Percentiles rank a stretch among this genome's conserved stretches.
phyloP scores from a whole-genome alignment of 2,888 invertebrate genomes.

The Lobophora halterata region DNA sequence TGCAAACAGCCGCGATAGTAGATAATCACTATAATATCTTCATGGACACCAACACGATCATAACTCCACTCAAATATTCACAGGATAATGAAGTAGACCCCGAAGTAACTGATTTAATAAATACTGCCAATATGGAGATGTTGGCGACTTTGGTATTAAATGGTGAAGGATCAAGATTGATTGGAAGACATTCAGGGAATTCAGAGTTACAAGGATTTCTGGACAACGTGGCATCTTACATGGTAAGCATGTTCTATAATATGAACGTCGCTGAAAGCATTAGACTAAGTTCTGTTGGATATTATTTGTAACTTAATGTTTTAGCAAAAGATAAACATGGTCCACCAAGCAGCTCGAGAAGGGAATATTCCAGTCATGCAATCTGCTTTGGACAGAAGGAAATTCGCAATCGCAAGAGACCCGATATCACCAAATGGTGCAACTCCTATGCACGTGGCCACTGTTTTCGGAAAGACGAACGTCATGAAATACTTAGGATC shows the following conservation, averaged over 20 bases:
- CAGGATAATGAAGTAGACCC: slow-evolving; percentile 81
- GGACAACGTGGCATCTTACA: slow-evolving; percentile 92
- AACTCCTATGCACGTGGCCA: slow-evolving; percentile 92
- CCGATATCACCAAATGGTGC: slow-evolving; percentile 90
- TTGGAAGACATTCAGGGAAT: slow-evolving; percentile 85
- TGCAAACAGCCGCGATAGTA: slow-evolving; percentile 55
- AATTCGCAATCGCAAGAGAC: slow-evolving; percentile 94
- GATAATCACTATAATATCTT: slow-evolving; percentile 22
- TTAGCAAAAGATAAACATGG: slow-evolving; percentile 93
- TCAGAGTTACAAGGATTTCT: slow-evolving; percentile 92
- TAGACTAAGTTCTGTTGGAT: neutral
- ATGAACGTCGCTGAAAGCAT: neutral
- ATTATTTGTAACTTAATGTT: slow-evolving; percentile 3
- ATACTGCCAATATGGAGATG: slow-evolving; percentile 92
- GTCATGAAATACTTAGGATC: slow-evolving; percentile 84
- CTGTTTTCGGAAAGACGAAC: slow-evolving; percentile 91
- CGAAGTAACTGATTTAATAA: slow-evolving; percentile 84
- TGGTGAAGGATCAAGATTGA: slow-evolving; percentile 90
- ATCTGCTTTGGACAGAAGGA: slow-evolving; percentile 91
- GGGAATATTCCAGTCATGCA: slow-evolving; percentile 93
- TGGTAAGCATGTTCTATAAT: slow-evolving; percentile 79
- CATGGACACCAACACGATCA: neutral
- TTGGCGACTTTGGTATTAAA: slow-evolving; percentile 93
- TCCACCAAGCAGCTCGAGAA: slow-evolving; percentile 91
- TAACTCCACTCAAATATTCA: slow-evolving; percentile 26